Evolutionary conservation across 2,113 vertebrate genomes (phyloP), one percentile per base, ranked within the genome.

Genomic region (Edolisoma coerulescens): DNA sequence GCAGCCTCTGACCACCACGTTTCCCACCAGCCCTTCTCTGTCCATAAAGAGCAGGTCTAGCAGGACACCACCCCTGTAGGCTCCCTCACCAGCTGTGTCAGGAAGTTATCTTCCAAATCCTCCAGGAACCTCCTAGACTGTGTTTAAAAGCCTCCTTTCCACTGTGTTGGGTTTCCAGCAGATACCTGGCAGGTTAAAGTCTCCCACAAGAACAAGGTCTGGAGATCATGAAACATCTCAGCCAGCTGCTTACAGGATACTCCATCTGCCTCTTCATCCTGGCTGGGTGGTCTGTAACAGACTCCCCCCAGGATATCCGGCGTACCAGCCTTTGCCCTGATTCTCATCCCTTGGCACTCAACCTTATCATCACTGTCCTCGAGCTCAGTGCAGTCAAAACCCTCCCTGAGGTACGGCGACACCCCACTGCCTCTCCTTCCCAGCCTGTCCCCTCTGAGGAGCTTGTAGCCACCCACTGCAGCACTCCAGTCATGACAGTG

Each of bases 151-250:
- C 8, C 70, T 57, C 21, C 35, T 68, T 35, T 13, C n/a, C 26
- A 21, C 37, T 42, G 8, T 35, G 20, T 3, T 49, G 42, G 16
- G 10, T 42, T 67, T 67, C 21, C 21, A 86, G 61, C 44, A 59
- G 26, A 17, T 13, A 59, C 17, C 17, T 17, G 16, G 35, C 20
- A 41, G 13, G 61, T 30, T 76, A 22, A 76, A 68, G 4, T 59
- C 32, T 50, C 14, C 21, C 21, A 26, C 32, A 35, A 42, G 13
- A 50, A 26, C 61, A 67, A 76, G 19, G n/a, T 33, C 30, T 44
- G 11, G 47, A 2, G 2, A 42, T 18, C 0, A 1, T 49, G 28
- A 56, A 85, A n/a, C 23, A 19, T 14, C 60, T 14, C 60, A 65
- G 2, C 24, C 82, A 85, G 23, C 24, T 47, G 44, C 23, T 53